These are phyloP conservation scores for Volucella inanis DNA, from an alignment of 2,888 invertebrate species.

Conservation along the genomic window DNA sequence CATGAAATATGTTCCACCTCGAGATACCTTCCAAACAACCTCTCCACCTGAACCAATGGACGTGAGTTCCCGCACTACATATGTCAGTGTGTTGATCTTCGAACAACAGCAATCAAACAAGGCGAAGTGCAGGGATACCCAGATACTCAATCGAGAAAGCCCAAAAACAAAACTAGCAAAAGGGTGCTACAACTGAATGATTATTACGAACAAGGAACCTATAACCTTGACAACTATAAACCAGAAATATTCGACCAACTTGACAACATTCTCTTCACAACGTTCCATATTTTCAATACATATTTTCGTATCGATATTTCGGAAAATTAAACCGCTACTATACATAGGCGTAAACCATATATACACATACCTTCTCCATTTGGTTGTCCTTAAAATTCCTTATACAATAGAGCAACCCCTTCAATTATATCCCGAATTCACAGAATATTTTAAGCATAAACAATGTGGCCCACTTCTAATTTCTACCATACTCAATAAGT, in stretches of 20 bases:
- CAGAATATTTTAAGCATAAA: no score
- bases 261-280: background rate
- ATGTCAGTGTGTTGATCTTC: background rate
- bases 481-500: no score
- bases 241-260: background rate
- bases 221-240: background rate
- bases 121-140: background rate
- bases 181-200: background rate
- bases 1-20: no score
- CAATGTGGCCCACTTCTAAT: no score
- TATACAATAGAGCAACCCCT: no score
- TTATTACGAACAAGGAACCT: background rate
- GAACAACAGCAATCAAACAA: constrained; percentile 6
- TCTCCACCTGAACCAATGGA: background rate
- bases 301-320: background rate
- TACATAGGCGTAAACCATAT: background rate
- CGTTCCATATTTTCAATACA: background rate
- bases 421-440: no score
- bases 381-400: no score
- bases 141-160: background rate
- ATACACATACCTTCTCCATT: no score
- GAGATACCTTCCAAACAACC: background rate
- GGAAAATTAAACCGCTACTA: background rate
- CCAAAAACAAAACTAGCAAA: background rate
- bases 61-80: background rate